phyloP scores from a whole-genome alignment of 2,113 vertebrate species.

The Bombycilla garrulus region DNA sequence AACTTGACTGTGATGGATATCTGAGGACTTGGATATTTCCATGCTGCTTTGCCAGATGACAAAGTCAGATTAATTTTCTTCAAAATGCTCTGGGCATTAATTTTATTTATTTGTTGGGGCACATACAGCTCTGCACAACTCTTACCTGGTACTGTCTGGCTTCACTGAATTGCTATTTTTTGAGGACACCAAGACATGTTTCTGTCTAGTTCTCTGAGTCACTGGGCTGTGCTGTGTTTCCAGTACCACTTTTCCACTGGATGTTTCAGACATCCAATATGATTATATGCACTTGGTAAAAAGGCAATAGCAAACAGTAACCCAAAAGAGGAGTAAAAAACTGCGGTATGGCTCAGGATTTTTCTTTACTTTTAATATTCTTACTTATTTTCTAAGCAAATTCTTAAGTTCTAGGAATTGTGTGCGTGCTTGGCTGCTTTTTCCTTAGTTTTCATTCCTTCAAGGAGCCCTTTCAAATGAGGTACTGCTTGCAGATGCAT shows the following conservation, averaged over 20 bases:
- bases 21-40: background rate
- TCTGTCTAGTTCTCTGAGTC: background rate
- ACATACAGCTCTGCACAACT: fast-evolving
- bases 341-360: background rate
- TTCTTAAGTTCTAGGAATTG: background rate
- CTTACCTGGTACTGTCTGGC: background rate
- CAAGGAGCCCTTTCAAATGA: slow-evolving; percentile 4
- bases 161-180: background rate
- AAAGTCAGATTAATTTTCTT: background rate
- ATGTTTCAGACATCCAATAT: background rate
- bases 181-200: fast-evolving
- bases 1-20: background rate
- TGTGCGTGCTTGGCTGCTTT: background rate
- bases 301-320: background rate
- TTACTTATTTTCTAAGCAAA: background rate
- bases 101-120: background rate
- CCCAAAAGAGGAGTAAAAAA: background rate
- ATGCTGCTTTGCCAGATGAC: background rate
- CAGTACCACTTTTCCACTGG: background rate
- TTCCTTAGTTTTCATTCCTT: background rate
- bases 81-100: fast-evolving
- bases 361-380: background rate
- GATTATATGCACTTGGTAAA: background rate
- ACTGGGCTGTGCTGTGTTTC: background rate
- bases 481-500: slow-evolving; percentile 14